Percentiles rank a stretch among this genome's conserved stretches.
Evolutionary conservation across 2,888 invertebrate species (phyloP).

Genomic region (Steinernema hermaphroditum): DNA sequence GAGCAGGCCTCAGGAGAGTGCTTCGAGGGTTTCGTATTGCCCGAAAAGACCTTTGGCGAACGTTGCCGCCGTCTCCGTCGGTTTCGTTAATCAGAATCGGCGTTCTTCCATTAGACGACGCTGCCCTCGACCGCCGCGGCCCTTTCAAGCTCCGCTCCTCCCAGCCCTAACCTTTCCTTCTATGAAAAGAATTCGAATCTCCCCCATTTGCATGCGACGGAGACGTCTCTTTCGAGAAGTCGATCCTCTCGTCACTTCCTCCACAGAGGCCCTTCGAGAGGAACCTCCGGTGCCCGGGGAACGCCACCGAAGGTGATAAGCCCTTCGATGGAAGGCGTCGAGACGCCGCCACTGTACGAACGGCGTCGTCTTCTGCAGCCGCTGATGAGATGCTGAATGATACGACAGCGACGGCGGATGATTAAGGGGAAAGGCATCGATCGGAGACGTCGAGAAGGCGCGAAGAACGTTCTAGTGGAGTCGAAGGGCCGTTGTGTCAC

Average conservation of each 20-base stretch:
- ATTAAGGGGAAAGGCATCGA: slow-evolving; percentile 20
- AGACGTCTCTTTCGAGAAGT: background rate
- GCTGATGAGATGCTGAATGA: slow-evolving; percentile 2
- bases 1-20: too few relatives aligned
- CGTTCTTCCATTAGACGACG: background rate
- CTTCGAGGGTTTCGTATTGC: too few relatives aligned
- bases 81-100: slow-evolving; percentile 15
- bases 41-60: too few relatives aligned
- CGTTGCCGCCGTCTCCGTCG: background rate
- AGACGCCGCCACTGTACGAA: background rate
- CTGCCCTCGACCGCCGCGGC: background rate
- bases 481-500: background rate
- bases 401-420: background rate
- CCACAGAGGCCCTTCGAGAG: too few relatives aligned
- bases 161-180: slow-evolving; percentile 18
- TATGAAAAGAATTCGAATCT: slow-evolving; percentile 3
- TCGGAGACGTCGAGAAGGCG: background rate
- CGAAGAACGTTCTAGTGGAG: slow-evolving; percentile 11
- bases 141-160: slow-evolving; percentile 18
- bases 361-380: background rate
- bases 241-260: too few relatives aligned
- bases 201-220: slow-evolving; percentile 4
- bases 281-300: too few relatives aligned
- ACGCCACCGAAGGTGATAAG: too few relatives aligned
- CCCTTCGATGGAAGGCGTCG: too few relatives aligned